These are phyloP conservation scores for Agapostemon virescens DNA, from an alignment of 2,888 invertebrate species.

Conservation along the genomic window DNA sequence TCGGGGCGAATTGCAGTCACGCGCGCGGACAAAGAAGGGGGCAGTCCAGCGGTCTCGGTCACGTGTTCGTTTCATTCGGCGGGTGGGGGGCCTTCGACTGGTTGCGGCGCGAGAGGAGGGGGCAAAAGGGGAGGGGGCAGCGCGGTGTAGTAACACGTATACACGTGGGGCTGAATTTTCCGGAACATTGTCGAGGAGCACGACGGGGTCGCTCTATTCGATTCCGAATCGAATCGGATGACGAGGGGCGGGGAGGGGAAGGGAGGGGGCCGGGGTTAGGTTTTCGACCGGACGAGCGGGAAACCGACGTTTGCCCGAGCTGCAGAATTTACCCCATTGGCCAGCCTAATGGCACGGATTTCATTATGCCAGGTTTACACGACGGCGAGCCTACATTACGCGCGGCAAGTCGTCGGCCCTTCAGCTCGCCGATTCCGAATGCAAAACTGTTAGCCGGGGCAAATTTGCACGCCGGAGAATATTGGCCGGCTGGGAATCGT, in stretches of 20 bases:
- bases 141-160: constrained; percentile 32
- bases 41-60: background rate
- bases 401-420: constrained; percentile 19
- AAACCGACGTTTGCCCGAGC: constrained; percentile 68
- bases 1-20: constrained; percentile 4
- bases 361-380: constrained; percentile 72
- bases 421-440: constrained; percentile 55
- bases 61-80: constrained; percentile 5
- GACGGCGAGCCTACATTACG: constrained; percentile 48
- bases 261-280: background rate
- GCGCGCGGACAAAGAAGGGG: constrained; percentile 1
- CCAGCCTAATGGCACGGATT: constrained; percentile 73
- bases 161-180: constrained; percentile 62
- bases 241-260: constrained; percentile 32
- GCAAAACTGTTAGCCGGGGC: constrained; percentile 63
- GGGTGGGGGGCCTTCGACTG: too few species aligned
- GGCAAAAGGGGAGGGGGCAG: background rate
- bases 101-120: too few species aligned
- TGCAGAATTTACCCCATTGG: constrained; percentile 62
- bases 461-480: constrained; percentile 59
- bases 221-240: constrained; percentile 51
- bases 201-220: constrained; percentile 61
- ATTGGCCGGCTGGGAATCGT: constrained; percentile 41
- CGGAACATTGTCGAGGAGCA: constrained; percentile 61
- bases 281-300: constrained; percentile 58